Percentiles rank a stretch among this genome's conserved stretches.
Conservation (phyloP, 2,113 vertebrate species). For the Rhipidura dahli region DNA sequence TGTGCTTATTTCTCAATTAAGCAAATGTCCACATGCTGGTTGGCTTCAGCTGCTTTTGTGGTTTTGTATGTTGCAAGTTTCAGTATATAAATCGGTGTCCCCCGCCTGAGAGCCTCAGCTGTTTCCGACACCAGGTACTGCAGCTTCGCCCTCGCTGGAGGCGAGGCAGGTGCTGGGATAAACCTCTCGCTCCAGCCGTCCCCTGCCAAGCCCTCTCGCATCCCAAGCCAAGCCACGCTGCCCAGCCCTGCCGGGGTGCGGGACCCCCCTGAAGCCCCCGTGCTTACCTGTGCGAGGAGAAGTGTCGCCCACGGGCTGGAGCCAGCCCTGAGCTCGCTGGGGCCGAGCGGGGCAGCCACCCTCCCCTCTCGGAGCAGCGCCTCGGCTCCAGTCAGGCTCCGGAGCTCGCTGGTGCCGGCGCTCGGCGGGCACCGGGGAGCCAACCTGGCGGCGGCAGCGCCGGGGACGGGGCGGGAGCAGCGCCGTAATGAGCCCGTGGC, state of each 20-base stretch:
- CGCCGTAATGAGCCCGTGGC: not conserved
- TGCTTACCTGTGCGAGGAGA: not conserved
- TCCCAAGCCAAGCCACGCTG: not conserved
- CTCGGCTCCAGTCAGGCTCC: accelerated
- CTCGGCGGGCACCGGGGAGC: accelerated
- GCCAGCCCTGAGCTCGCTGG: accelerated
- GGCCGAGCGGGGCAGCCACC: accelerated
- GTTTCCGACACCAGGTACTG: not conserved
- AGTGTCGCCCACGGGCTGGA: accelerated
- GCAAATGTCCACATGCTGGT: constrained; percentile 18
- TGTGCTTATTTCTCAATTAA: constrained; percentile 66
- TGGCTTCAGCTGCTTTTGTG: constrained; percentile 12
- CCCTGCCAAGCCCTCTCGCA: not conserved
- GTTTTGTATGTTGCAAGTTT: not conserved
- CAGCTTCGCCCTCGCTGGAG: accelerated
- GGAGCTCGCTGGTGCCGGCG: accelerated
- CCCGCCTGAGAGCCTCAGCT: not conserved
- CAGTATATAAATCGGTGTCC: not conserved
- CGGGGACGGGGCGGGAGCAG: not conserved
- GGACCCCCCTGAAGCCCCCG: not conserved
- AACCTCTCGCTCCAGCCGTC: accelerated
- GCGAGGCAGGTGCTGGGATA: not conserved
- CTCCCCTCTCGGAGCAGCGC: not conserved
- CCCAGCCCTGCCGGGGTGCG: not conserved
- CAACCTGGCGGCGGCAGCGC: accelerated